phyloP scores from a whole-genome alignment of 2,888 invertebrate genomes.

The Cheilosia scutellata region DNA sequence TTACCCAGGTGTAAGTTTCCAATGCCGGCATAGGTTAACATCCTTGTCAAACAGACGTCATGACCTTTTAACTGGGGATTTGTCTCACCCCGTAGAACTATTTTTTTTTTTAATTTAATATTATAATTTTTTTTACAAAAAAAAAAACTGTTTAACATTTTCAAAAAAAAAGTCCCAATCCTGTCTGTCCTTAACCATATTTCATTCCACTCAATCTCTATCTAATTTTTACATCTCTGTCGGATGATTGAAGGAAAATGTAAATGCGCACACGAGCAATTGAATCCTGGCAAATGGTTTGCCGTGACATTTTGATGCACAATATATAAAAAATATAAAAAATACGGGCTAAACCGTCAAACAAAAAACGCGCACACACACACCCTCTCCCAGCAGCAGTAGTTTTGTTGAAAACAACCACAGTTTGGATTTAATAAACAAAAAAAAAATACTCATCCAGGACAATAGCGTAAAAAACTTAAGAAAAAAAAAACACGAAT shows the following conservation, averaged over 20 bases:
- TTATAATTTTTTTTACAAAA: neutral
- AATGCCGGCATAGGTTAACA: constrained; percentile 49
- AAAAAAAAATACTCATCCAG: constrained; percentile 27
- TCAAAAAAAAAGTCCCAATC: constrained; percentile 29
- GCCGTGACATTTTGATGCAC: constrained; percentile 54
- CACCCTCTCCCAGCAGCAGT: constrained; percentile 4
- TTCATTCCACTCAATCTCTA: constrained; percentile 28
- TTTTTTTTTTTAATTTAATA: constrained; percentile 22
- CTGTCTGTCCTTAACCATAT: constrained; percentile 41
- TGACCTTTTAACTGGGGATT: constrained; percentile 26
- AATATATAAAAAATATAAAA: constrained; percentile 16
- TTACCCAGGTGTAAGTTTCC: constrained; percentile 70
- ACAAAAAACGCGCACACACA: constrained; percentile 15
- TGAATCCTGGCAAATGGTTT: constrained; percentile 74
- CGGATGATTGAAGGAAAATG: constrained; percentile 49
- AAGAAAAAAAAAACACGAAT: constrained; percentile 45
- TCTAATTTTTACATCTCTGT: constrained; percentile 34
- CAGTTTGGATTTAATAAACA: constrained; percentile 38
- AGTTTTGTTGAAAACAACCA: constrained; percentile 31
- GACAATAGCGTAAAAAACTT: constrained; percentile 58
- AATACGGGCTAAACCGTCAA: constrained; percentile 66
- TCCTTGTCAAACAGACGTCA: constrained; percentile 54
- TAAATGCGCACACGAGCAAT: constrained; percentile 74
- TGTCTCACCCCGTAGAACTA: constrained; percentile 11
- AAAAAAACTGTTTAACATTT: constrained; percentile 67